Evolutionary conservation across 2,113 vertebrate genomes (phyloP).

Genomic region (Vireo altiloquus): DNA sequence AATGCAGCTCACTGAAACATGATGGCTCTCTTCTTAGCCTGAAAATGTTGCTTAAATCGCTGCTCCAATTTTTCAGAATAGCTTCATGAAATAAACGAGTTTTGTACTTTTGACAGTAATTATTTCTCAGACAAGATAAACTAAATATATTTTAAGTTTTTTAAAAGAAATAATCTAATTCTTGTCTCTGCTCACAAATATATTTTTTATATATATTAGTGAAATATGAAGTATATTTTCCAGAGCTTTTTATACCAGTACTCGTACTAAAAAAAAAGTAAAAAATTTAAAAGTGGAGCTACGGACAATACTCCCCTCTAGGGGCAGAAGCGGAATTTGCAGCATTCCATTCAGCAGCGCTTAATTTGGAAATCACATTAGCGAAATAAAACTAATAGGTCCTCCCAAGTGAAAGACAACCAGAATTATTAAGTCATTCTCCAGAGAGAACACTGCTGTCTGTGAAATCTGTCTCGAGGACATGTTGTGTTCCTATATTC

Average conservation of each 20-base stretch:
- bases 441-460: background rate
- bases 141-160: background rate
- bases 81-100: background rate
- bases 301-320: slow-evolving; percentile 50
- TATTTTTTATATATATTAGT: background rate
- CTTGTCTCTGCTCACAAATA: background rate
- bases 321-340: slow-evolving; percentile 17
- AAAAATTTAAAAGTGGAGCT: background rate
- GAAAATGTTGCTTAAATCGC: background rate
- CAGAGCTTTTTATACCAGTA: background rate
- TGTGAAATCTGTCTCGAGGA: background rate
- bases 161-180: background rate
- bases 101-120: background rate
- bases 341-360: background rate
- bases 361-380: background rate
- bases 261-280: background rate
- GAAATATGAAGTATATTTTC: background rate
- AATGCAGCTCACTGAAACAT: background rate
- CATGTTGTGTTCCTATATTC: background rate
- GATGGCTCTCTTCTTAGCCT: background rate
- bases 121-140: background rate
- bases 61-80: background rate
- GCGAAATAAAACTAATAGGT: background rate
- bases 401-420: background rate
- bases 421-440: background rate